phyloP scores from a whole-genome alignment of 1,140 invertebrate genomes.

The Leguminivora glycinivorella region DNA sequence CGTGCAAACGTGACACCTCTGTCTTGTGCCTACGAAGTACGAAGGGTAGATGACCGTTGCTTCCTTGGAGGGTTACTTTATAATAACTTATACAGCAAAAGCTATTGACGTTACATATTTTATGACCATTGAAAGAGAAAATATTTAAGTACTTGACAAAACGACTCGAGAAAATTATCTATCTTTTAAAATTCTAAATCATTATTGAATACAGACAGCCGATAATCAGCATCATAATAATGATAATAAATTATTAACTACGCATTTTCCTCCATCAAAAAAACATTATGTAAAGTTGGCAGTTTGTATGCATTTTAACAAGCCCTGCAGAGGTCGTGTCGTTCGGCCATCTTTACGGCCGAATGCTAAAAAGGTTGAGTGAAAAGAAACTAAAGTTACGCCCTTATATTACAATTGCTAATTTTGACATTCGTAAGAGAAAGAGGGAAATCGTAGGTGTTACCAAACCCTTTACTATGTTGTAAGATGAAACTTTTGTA shows the following conservation, averaged over 20 bases:
- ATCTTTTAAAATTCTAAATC: not conserved
- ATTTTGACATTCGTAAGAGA: conserved; percentile 6
- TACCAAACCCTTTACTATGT: not conserved
- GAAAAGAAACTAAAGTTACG: not conserved
- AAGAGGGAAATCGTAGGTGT: not conserved
- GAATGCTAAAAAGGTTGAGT: not conserved
- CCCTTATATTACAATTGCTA: not conserved
- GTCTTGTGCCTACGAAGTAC: too few species aligned
- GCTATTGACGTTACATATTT: not conserved
- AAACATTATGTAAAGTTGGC: not conserved
- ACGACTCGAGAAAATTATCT: not conserved
- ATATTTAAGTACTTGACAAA: not conserved
- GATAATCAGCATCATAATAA: not conserved
- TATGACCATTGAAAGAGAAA: not conserved
- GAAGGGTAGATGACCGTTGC: too few species aligned
- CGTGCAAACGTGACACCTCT: too few species aligned
- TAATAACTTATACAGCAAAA: not conserved
- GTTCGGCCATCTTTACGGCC: not conserved
- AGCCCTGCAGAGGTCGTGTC: not conserved
- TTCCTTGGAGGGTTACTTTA: too few species aligned
- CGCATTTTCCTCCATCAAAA: not conserved
- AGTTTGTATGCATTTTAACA: conserved; percentile 1
- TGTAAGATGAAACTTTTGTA: not conserved
- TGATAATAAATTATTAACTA: not conserved
- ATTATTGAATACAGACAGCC: not conserved